Base-by-base conservation (phyloP, 2,797 vertebrate genomes). In the Alca torda region DNA sequence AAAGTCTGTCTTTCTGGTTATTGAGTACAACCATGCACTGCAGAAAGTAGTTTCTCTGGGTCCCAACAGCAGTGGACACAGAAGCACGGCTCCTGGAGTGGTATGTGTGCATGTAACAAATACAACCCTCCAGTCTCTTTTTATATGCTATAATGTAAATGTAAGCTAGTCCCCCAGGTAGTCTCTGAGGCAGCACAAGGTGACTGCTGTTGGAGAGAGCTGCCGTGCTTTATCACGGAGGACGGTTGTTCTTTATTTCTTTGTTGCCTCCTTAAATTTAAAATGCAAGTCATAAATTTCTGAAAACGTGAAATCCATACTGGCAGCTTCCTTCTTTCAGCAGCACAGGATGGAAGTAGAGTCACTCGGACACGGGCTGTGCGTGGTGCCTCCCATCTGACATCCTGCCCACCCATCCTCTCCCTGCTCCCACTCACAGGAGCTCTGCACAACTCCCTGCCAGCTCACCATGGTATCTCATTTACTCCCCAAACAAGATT, bases 361-460 rank as follows among this genome's bases (percentile, higher is more conserved):
- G 72, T 70, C 64, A 6, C 57, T 54, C 0, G 0, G 85, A 33
- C 61, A 19, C 3, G 4, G 60, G 35, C 48, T 70, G n/a, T 24
- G 84, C 73, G 39, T 23, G 28, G 75, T 67, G 39, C 61, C 84
- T 93, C 82, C 89, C 54, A 14, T 81, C 37, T 69, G 61, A 93
- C 92, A 84, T 68, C 68, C 89, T 95, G 82, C 73, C 73, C 84
- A 81, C 89, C 80, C 90, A 75, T 74, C 68, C 83, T 81, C 56
- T 93, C 78, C n/a, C 68, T 51, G n/a, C 72, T 76, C 61, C 73
- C 59, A 2, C 53, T 45, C 45, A 4, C 41, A 84, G 59, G 37
- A 88, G 41, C 80, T 61, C 73, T 17, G 23, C 78, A 21, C 4
- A 67, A 1, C 74, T 81, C 59, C 85, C 77, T 84, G 77, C 70